phyloP scores from a whole-genome alignment of 2,888 invertebrate genomes.

The Clitarchus hookeri region DNA sequence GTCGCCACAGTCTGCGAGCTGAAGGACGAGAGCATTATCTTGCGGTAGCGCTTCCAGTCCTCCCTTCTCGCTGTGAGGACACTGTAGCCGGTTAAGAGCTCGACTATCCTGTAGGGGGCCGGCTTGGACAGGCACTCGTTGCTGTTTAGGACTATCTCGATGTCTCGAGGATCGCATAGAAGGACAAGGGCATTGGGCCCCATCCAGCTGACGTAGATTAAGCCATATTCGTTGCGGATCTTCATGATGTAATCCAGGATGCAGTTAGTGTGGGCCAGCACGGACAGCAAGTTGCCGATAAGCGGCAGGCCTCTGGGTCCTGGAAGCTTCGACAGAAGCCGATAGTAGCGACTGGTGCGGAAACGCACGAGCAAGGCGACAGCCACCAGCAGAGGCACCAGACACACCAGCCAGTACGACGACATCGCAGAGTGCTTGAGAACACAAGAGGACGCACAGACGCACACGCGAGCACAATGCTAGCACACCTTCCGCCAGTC shows the following conservation, averaged over 20 bases:
- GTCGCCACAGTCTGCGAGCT: conserved; percentile 33
- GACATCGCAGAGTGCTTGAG: neutral
- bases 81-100: conserved; percentile 29
- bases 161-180: conserved; percentile 12
- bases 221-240: conserved; percentile 22
- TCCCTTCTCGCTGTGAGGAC: conserved; percentile 28
- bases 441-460: no score
- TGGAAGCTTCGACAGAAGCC: conserved; percentile 28
- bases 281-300: conserved; percentile 23
- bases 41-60: conserved; percentile 34
- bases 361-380: neutral
- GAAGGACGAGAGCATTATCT: conserved; percentile 34
- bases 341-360: conserved; percentile 22
- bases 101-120: conserved; percentile 12
- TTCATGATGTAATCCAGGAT: conserved; percentile 11
- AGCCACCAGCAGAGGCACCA: neutral
- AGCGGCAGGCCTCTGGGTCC: conserved; percentile 30
- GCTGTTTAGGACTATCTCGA: conserved; percentile 27
- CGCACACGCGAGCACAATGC: no score
- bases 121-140: conserved; percentile 24
- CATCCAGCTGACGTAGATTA: conserved; percentile 21
- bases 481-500: no score
- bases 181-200: conserved; percentile 27
- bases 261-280: conserved; percentile 23
- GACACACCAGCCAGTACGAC: neutral